Base-by-base conservation (phyloP, 2,888 invertebrate species). In the Cloeon dipterum region DNA sequence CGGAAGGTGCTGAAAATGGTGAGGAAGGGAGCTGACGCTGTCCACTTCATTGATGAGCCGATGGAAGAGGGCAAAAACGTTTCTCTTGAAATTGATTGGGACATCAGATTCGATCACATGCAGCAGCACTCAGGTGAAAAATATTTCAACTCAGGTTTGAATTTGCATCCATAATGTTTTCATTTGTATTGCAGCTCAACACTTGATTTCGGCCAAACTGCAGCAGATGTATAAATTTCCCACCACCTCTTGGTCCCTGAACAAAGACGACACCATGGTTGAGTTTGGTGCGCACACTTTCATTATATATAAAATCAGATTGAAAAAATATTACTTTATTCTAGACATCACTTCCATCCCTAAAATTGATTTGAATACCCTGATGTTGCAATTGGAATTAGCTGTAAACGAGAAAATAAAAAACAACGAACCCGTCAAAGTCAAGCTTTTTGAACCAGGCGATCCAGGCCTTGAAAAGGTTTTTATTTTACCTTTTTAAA, bases 91-190 rank as follows among this genome's bases (percentile, higher is more conserved):
- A 48, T 63, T n/a, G 58, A 63, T 45, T 63, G 63, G 63, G 41
- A 42, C 11, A 46, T 61, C 37, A 47, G 63, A 37, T 61, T 59
- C 50, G 61, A 62, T 43, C 58, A 62, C 46, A 63, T 63, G 62
- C 62, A 63, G 44, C 62, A 63, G 43, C 63, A 63, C 44, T 58
- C 62, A 38, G 60, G 59, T 57, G 41, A 36, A 17, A n/a, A n/a
- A n/a, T n/a, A n/a, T n/a, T n/a, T n/a, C n/a, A n/a, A n/a, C n/a
- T n/a, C n/a, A n/a, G n/a, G n/a, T n/a, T n/a, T n/a, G n/a, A n/a
- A n/a, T n/a, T n/a, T n/a, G n/a, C n/a, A n/a, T n/a, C n/a, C n/a
- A n/a, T n/a, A n/a, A n/a, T n/a, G n/a, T n/a, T n/a, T n/a, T n/a
- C n/a, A n/a, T n/a, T n/a, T 32, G 26, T 34, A 23, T 36, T 41